Base-by-base conservation (phyloP, 2,797 vertebrate species). In the Thunnus albacares region DNA sequence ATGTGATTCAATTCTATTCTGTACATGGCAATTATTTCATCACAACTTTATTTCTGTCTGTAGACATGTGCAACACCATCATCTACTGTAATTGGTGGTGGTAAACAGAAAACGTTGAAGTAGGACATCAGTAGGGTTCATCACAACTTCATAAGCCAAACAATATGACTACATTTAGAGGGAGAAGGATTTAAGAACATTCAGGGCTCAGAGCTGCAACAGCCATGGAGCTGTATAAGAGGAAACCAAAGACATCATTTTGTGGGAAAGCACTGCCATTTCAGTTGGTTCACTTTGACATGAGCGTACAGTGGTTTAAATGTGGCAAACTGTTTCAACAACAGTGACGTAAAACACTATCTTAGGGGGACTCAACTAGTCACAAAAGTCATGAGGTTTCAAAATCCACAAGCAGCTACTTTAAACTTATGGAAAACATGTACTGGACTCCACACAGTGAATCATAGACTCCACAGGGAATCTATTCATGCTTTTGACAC, bases 231-330 rank as follows among this genome's bases (percentile, higher is more conserved):
- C 47, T 57, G 58, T 30, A 49, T 5, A 12, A 10, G 20, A 9
- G 5, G 43, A 24, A 43, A 57, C 22, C 2, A 10, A 22, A 30
- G 43, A 68, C 45, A 43, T 65, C 14, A 2, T 67, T 55, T 58
- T n/a, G 26, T 63, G 61, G 58, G 26, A 80, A 58, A 68, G 14
- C 52, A 20, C n/a, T 56, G 30, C 49, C 20, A 30, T 28, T 45
- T 30, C 0, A 41, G 30, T 66, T 18, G 20, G 35, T 20, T 33
- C 22, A 59, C 26, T 75, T 38, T 62, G 45, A 33, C 20, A 35
- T 41, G 10, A 56, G 24, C 2, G 18, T 2, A 26, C 9, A 15
- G 22, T 71, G 38, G 61, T 56, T 58, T 33, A 51, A 57, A 61
- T 71, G 30, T 60, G 33, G 45, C 8, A 49, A 22, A 35, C 33